Evolutionary conservation across 2,797 vertebrate genomes (phyloP), one percentile per base, ranked within the genome.

Genomic region (Prionace glauca): DNA sequence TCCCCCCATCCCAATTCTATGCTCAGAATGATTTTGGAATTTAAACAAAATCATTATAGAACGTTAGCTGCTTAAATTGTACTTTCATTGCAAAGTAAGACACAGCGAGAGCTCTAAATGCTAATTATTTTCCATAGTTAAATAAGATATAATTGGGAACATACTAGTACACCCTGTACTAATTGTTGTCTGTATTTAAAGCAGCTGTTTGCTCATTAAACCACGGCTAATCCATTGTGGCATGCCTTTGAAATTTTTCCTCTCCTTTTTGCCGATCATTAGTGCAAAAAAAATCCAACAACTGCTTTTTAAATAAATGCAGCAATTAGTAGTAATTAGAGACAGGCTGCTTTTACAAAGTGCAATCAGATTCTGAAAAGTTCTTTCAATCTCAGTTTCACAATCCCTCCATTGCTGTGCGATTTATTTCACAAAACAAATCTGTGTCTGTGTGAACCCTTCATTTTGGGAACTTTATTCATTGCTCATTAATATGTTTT

Each of bases 171-270:
- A 95, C 69, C 93, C 93, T 77, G 67, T 95, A 95, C 93, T 95
- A 95, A 95, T 95, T 95, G 93, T 95, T 95, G 93, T 95, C 93
- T 95, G 71, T 72, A 95, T 95, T 95, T 95, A 95, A 95, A 95
- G 93, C 93, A 95, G 93, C 93, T 95, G 93, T 95, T 95, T 95
- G 93, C 93, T 95, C 93, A 95, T 95, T 95, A 95, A 95, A 95
- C 71, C 71, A 77, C 93, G 7, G 93, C 93, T 95, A 95, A 95
- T 95, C 93, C 93, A 74, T 60, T 72, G 93, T 95, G 93, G 93
- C 93, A 74, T 95, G 71, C 93, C 93, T 95, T 95, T 95, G 93
- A 95, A 77, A 91, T 65, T 8, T 60, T 95, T 95, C 56, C 36
- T 95, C 74, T 77, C 69, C 65, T 69, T 95, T 95, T 95, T 95